A percentile compares a stretch with the other conserved stretches of the same genome.
Evolutionary conservation across 2,888 invertebrate genomes (phyloP).

Genomic region (Deilephila elpenor): DNA sequence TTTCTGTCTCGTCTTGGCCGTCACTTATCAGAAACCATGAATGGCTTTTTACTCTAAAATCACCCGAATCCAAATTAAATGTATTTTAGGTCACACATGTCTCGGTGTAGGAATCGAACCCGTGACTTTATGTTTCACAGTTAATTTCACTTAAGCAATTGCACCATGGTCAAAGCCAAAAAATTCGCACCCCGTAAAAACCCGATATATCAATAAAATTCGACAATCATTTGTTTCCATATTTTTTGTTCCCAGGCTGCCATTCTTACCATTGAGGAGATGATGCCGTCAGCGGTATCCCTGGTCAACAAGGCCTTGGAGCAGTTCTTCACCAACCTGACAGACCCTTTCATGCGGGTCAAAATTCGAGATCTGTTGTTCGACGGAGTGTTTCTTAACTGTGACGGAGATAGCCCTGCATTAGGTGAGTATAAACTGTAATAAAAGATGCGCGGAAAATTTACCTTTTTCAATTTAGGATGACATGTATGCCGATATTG

Average conservation of each 20-base stretch:
- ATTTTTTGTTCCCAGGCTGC: conserved; percentile 65
- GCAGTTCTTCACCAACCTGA: conserved; percentile 78
- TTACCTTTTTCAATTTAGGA: too few relatives aligned
- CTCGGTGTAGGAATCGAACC: too few relatives aligned
- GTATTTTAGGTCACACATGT: too few relatives aligned
- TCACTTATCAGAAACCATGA: too few relatives aligned
- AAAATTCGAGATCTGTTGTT: conserved; percentile 84
- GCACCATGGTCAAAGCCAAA: too few relatives aligned
- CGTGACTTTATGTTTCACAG: too few relatives aligned
- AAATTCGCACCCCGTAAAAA: not conserved
- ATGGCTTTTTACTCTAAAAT: too few relatives aligned
- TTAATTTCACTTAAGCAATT: too few relatives aligned
- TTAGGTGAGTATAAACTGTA: conserved; percentile 63
- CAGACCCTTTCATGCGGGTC: conserved; percentile 79
- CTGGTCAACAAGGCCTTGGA: conserved; percentile 81
- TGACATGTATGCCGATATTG: too few relatives aligned
- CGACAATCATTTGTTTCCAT: not conserved
- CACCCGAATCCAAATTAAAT: too few relatives aligned
- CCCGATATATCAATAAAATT: not conserved
- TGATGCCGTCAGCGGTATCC: conserved; percentile 72
- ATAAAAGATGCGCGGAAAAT: too few relatives aligned
- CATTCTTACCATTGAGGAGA: conserved; percentile 66
- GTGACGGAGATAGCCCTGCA: conserved; percentile 71
- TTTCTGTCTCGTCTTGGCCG: too few relatives aligned
- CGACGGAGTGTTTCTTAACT: conserved; percentile 82